These are phyloP conservation scores for Automeris io DNA, from an alignment of 2,888 invertebrate genomes.

Conservation along the genomic window DNA sequence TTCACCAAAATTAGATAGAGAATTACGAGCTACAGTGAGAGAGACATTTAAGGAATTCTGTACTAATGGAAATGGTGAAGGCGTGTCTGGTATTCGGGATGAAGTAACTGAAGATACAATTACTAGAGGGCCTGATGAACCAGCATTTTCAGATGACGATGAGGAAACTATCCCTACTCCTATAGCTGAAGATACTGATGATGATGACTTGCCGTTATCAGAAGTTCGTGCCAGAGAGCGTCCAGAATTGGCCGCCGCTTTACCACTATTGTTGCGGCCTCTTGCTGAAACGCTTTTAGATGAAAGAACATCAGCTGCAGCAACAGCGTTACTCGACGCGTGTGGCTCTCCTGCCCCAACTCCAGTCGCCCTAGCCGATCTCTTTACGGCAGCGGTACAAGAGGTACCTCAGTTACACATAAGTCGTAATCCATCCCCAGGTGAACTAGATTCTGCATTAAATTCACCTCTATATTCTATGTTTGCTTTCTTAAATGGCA, in stretches of 20 bases:
- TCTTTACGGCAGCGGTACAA: conserved; percentile 65
- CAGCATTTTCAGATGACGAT: conserved; percentile 91
- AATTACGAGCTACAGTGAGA: conserved; percentile 88
- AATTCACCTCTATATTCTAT: conserved; percentile 91
- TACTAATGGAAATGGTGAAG: conserved; percentile 71
- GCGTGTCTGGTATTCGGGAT: conserved; percentile 65
- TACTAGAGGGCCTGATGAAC: conserved; percentile 78
- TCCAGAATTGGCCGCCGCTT: conserved; percentile 71
- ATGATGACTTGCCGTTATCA: conserved; percentile 86
- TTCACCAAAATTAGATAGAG: conserved; percentile 90
- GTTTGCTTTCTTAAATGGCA: conserved; percentile 88
- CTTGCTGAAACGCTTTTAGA: conserved; percentile 66
- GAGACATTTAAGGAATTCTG: conserved; percentile 96
- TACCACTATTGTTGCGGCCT: conserved; percentile 59
- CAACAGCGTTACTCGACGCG: conserved; percentile 54
- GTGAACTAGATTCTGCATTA: conserved; percentile 80
- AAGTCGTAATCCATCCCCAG: conserved; percentile 62
- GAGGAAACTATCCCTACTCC: conserved; percentile 77
- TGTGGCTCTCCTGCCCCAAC: conserved; percentile 59
- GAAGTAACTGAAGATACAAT: conserved; percentile 56
- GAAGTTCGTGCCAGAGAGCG: conserved; percentile 84
- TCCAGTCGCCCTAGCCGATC: conserved; percentile 56
- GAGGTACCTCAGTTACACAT: conserved; percentile 71
- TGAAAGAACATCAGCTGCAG: conserved; percentile 55
- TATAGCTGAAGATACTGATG: conserved; percentile 80